Conservation (phyloP, 2,888 invertebrate genomes). For the Drosophila mimica region DNA sequence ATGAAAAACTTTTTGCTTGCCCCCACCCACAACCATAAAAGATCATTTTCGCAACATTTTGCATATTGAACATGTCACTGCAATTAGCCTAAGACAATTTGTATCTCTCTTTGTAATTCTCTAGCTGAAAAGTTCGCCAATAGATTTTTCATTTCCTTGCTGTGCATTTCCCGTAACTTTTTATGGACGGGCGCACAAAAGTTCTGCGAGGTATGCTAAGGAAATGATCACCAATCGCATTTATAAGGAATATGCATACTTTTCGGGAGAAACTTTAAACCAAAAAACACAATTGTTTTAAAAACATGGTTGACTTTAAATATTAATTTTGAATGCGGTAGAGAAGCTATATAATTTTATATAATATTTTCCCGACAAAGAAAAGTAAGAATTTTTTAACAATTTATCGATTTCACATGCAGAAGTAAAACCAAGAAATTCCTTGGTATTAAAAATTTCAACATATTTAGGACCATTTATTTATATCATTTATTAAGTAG, state of each 20-base stretch:
- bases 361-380: not conserved
- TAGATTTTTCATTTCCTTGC: not conserved
- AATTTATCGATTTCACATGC: not conserved
- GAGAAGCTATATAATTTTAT: not conserved
- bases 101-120: not conserved
- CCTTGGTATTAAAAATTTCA: not conserved
- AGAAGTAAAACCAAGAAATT: not conserved
- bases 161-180: not conserved
- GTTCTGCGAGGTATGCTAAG: constrained; percentile 1
- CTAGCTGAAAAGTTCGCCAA: not conserved
- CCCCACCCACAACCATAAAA: constrained; percentile 39
- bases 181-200: not conserved
- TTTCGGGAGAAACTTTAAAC: not conserved
- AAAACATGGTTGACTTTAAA: not conserved
- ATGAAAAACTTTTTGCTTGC: constrained; percentile 49
- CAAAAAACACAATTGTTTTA: not conserved
- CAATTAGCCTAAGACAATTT: not conserved
- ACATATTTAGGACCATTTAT: constrained; percentile 53
- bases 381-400: not conserved
- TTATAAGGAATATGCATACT: constrained; percentile 7
- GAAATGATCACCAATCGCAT: not conserved
- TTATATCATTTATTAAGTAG: constrained; percentile 59
- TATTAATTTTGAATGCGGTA: not conserved
- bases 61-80: not conserved
- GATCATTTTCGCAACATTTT: constrained; percentile 1